phyloP scores from a whole-genome alignment of 2,888 invertebrate species.

The Phortica magna region DNA sequence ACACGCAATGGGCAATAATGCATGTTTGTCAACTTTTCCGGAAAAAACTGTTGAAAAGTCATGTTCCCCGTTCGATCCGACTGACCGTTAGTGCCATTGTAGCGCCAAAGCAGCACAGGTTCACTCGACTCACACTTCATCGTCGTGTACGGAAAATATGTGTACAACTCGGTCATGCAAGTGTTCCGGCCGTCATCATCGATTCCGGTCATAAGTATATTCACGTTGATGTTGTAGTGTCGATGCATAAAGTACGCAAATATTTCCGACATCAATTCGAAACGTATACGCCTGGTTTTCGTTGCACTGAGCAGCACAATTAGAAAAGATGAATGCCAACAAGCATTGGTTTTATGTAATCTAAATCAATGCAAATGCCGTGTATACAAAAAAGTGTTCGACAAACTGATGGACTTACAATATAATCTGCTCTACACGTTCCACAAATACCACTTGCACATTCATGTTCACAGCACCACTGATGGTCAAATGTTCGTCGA shows the following conservation, averaged over 20 bases:
- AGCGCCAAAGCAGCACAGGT: constrained; percentile 35
- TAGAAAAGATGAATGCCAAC: constrained; percentile 22
- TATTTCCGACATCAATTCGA: constrained; percentile 46
- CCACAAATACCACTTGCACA: constrained; percentile 46
- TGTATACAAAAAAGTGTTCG: neutral
- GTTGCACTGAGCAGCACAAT: constrained; percentile 43
- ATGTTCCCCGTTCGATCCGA: neutral
- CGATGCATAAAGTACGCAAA: constrained; percentile 51
- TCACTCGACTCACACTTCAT: constrained; percentile 38
- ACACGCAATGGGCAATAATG: constrained; percentile 59
- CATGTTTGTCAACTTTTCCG: constrained; percentile 62
- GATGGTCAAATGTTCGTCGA: constrained; percentile 36
- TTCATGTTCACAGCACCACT: neutral
- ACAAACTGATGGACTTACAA: constrained; percentile 4
- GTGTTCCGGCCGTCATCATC: neutral
- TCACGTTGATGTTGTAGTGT: constrained; percentile 51
- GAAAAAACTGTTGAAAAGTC: constrained; percentile 56
- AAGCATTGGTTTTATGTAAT: neutral
- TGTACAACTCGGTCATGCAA: constrained; percentile 37
- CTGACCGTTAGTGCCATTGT: neutral
- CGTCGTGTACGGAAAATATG: constrained; percentile 48
- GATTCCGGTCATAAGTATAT: constrained; percentile 40
- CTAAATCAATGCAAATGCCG: neutral
- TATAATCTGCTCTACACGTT: constrained; percentile 15
- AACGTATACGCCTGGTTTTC: neutral